phyloP scores from a whole-genome alignment of 1,140 invertebrate genomes.

The Rhyzopertha dominica region DNA sequence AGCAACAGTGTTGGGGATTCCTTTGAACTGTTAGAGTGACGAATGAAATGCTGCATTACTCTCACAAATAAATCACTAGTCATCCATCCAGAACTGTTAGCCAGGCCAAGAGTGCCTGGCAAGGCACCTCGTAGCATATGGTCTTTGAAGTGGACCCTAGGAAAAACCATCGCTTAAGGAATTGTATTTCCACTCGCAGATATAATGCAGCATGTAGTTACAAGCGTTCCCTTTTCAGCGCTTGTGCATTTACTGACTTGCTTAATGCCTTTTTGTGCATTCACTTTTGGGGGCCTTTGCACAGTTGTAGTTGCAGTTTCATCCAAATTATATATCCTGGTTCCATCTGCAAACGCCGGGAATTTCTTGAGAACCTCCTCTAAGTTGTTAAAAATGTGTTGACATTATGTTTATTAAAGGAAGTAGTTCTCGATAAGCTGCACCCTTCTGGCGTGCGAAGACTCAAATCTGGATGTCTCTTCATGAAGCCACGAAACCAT shows the following conservation, averaged over 20 bases:
- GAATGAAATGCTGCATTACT: conserved; percentile 48
- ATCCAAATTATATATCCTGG: conserved; percentile 43
- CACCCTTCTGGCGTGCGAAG: conserved; percentile 38
- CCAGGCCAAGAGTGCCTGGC: conserved; percentile 41
- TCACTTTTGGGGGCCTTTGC: conserved; percentile 34
- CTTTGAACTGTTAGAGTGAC: conserved; percentile 35
- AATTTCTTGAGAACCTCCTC: conserved; percentile 18
- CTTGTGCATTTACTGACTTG: conserved; percentile 45
- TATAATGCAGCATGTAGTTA: conserved; percentile 43
- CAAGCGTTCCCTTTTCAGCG: conserved; percentile 43
- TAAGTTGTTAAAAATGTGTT: conserved; percentile 33
- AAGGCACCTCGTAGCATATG: conserved; percentile 38
- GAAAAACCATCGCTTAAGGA: conserved; percentile 35
- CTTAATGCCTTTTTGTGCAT: conserved; percentile 38
- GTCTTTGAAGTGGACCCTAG: conserved; percentile 36
- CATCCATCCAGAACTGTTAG: conserved; percentile 45
- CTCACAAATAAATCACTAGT: conserved; percentile 44
- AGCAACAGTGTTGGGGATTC: conserved; percentile 44
- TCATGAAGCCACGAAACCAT: background rate
- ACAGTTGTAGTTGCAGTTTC: conserved; percentile 47
- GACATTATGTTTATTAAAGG: conserved; percentile 38
- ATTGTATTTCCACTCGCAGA: conserved; percentile 32
- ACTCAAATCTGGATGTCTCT: background rate
- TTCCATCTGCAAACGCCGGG: conserved; percentile 30
- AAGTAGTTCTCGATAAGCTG: conserved; percentile 33